Conservation (phyloP, 2,113 vertebrate species). For the Cyanistes caeruleus region DNA sequence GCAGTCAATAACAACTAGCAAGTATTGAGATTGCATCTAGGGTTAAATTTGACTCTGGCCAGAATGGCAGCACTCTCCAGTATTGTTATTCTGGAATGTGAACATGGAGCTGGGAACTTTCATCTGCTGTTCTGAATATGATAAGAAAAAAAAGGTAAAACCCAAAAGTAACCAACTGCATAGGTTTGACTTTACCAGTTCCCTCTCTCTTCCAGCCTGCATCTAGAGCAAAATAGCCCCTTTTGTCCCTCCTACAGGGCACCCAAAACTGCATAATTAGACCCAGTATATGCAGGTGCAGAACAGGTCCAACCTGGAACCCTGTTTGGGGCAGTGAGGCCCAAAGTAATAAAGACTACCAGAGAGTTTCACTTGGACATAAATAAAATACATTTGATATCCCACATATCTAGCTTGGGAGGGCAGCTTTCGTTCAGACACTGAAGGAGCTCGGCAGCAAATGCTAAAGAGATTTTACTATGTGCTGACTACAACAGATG, state of each 20-base stretch:
- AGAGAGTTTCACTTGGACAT: neutral
- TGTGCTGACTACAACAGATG: neutral
- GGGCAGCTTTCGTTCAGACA: neutral
- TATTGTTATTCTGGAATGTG: neutral
- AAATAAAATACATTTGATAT: neutral
- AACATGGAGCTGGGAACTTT: neutral
- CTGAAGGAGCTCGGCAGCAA: neutral
- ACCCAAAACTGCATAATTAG: neutral
- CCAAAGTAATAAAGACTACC: neutral
- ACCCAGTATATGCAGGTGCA: neutral
- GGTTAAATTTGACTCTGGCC: neutral
- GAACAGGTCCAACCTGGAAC: neutral
- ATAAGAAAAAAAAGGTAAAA: neutral
- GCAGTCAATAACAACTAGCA: neutral
- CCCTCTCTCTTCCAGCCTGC: neutral
- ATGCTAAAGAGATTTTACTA: neutral
- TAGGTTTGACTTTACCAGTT: neutral
- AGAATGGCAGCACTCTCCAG: neutral
- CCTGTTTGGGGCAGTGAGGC: neutral
- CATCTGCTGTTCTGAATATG: neutral
- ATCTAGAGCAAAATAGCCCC: neutral
- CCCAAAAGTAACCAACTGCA: neutral
- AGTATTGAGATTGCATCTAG: neutral
- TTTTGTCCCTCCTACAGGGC: neutral
- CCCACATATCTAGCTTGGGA: neutral